phyloP scores from a whole-genome alignment of 2,797 vertebrate genomes.

The Cephalopachus bancanus region DNA sequence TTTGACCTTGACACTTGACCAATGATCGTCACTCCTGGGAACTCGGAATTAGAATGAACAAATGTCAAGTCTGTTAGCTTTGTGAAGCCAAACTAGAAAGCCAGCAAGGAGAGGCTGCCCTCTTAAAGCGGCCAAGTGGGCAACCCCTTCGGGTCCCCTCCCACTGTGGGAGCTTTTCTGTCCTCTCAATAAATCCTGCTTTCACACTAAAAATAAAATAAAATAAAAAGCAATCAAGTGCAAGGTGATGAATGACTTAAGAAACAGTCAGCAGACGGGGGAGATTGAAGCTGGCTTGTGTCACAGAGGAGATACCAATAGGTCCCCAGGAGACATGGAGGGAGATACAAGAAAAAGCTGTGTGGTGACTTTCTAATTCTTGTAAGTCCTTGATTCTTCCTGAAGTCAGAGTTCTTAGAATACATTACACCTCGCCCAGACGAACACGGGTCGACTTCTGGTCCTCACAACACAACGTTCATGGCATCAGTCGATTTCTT shows the following conservation, averaged over 20 bases:
- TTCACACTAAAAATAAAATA: too few relatives aligned
- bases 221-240: neutral
- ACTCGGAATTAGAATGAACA: neutral
- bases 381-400: neutral
- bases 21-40: neutral
- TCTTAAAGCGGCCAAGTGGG: neutral
- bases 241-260: neutral
- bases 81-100: neutral
- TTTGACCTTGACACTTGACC: neutral
- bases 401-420: conserved; percentile 3
- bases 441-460: neutral
- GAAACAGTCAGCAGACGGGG: neutral
- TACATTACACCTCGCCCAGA: neutral
- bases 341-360: neutral
- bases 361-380: neutral
- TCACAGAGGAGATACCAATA: neutral
- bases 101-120: neutral
- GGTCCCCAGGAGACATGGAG: neutral
- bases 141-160: too few relatives aligned
- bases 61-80: neutral
- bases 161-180: too few relatives aligned
- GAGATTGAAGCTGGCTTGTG: neutral
- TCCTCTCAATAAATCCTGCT: too few relatives aligned
- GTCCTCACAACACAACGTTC: neutral
- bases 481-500: neutral